Percentiles rank a stretch among this genome's conserved stretches.
phyloP scores from a whole-genome alignment of 2,888 invertebrate species.

The Tolmerus cingulatus region DNA sequence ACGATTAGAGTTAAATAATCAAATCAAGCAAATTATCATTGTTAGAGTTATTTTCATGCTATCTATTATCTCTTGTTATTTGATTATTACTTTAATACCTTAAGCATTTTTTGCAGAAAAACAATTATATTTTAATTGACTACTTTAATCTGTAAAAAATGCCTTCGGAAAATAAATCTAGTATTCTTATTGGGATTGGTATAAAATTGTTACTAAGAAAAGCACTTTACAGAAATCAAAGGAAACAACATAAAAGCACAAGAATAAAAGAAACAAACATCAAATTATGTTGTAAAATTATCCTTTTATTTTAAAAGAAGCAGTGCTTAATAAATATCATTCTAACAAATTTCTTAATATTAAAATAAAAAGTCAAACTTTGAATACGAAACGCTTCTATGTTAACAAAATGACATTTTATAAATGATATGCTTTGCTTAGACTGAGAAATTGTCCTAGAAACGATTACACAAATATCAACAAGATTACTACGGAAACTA shows the following conservation, averaged over 20 bases:
- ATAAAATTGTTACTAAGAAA: constrained; percentile 8
- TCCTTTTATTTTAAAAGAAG: constrained; percentile 38
- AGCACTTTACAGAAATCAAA: background rate
- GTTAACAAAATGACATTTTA: constrained; percentile 28
- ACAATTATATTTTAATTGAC: background rate
- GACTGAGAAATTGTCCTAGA: background rate
- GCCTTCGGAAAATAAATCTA: background rate
- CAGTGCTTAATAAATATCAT: constrained; percentile 36
- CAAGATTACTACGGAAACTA: background rate
- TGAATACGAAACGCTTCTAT: constrained; percentile 46
- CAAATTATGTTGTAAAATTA: constrained; percentile 39
- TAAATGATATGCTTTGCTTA: constrained; percentile 23
- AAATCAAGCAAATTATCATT: background rate
- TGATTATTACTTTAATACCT: background rate
- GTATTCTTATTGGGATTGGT: background rate
- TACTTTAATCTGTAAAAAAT: background rate
- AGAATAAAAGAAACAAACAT: constrained; percentile 41
- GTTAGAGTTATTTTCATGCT: constrained; percentile 13
- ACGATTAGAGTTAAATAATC: constrained; percentile 1
- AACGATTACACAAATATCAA: constrained; percentile 1
- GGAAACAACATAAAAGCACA: constrained; percentile 25
- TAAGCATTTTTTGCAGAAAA: background rate
- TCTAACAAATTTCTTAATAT: constrained; percentile 45
- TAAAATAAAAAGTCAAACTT: constrained; percentile 47
- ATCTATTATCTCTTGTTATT: background rate